phyloP scores from a whole-genome alignment of 2,797 vertebrate genomes.

The Clamator glandarius region DNA sequence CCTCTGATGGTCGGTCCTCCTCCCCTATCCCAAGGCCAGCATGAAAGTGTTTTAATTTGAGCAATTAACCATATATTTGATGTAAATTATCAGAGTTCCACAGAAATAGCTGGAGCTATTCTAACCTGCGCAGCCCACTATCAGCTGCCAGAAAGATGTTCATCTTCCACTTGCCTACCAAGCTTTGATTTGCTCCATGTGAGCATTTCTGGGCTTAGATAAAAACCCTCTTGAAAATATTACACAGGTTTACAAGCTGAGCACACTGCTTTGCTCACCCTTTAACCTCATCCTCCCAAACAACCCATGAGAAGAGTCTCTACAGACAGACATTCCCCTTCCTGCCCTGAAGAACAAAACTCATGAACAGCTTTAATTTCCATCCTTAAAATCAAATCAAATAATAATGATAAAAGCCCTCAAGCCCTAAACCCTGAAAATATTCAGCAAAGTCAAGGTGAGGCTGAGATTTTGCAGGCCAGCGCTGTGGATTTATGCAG shows the following conservation, averaged over 20 bases:
- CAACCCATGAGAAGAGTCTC: neutral
- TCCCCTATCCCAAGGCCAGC: neutral
- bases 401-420: neutral
- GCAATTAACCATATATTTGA: neutral
- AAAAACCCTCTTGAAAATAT: neutral
- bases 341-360: neutral
- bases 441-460: slow-evolving; percentile 41
- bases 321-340: neutral
- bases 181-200: neutral
- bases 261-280: neutral
- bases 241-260: neutral
- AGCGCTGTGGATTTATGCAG: slow-evolving; percentile 64
- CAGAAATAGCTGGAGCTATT: neutral
- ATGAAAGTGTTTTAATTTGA: neutral
- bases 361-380: neutral
- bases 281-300: neutral
- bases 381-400: neutral
- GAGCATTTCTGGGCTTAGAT: neutral
- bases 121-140: neutral
- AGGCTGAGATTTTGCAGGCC: slow-evolving; percentile 36
- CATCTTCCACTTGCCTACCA: neutral
- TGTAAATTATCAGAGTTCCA: neutral
- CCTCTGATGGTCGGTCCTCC: neutral
- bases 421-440: neutral
- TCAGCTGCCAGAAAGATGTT: neutral